Evolutionary conservation across 2,797 vertebrate species (phyloP).

Genomic region (Tympanoctomys barrerae): DNA sequence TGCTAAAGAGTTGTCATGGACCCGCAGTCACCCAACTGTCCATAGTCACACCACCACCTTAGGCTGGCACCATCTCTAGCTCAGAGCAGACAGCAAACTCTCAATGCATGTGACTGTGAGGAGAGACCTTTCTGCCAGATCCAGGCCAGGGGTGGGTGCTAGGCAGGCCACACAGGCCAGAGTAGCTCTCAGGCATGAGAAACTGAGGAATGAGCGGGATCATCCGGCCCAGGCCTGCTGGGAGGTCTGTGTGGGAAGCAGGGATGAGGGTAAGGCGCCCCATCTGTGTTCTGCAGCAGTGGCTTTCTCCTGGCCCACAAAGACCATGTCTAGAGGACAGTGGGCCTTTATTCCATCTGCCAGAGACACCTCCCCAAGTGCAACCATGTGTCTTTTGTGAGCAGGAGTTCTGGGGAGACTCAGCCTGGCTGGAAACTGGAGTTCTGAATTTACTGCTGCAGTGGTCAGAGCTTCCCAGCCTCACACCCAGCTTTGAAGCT

Average conservation of each 20-base stretch:
- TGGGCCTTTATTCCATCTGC: neutral
- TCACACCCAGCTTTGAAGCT: neutral
- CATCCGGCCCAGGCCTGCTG: too few species aligned
- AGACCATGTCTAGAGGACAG: neutral
- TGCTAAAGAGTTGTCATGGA: neutral
- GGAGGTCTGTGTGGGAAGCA: neutral
- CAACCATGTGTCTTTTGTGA: neutral
- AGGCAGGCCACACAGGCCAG: neutral
- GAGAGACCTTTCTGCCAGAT: neutral
- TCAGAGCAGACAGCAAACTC: neutral
- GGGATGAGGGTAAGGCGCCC: neutral
- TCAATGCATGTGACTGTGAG: too few species aligned
- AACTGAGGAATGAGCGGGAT: neutral
- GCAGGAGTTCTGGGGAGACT: neutral
- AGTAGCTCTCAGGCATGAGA: neutral
- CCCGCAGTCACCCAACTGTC: neutral
- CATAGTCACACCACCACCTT: neutral
- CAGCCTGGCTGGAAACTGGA: neutral
- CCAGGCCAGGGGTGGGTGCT: too few species aligned
- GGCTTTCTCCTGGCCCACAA: neutral
- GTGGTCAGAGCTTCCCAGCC: neutral
- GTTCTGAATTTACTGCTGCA: neutral
- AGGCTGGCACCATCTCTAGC: neutral
- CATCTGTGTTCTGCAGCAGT: too few species aligned
- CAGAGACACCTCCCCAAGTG: neutral